A percentile compares a stretch with the other conserved stretches of the same genome.
Conservation (phyloP, 1,140 invertebrate genomes). For the Drosophila pseudoobscura region DNA sequence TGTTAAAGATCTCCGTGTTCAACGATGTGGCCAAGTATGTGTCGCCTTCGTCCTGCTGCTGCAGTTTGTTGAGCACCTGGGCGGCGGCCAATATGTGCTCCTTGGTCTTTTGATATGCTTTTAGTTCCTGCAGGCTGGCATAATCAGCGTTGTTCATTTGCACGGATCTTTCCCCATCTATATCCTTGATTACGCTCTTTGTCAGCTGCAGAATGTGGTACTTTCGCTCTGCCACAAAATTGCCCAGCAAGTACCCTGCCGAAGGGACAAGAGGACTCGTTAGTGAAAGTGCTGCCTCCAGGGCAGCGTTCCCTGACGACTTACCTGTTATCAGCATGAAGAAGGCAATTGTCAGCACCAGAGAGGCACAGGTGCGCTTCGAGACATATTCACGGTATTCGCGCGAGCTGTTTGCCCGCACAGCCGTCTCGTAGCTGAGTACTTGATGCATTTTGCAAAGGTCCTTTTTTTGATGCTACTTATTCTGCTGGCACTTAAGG, state of each 20-base stretch:
- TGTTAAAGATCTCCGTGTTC: constrained; percentile 79
- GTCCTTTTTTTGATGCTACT: constrained; percentile 1
- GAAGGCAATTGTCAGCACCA: constrained; percentile 79
- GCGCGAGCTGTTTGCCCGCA: constrained; percentile 72
- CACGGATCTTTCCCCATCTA: constrained; percentile 42
- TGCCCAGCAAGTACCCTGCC: constrained; percentile 78
- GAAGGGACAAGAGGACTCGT: constrained; percentile 49
- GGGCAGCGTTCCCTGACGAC: constrained; percentile 18
- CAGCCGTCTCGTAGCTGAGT: constrained; percentile 82
- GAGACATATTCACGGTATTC: constrained; percentile 79
- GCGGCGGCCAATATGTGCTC: constrained; percentile 62
- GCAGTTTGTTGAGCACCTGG: constrained; percentile 66
- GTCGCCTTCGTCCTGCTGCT: constrained; percentile 72
- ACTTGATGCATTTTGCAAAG: constrained; percentile 76
- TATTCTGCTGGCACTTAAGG: not conserved
- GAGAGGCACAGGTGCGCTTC: constrained; percentile 79
- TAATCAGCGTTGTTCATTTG: constrained; percentile 69
- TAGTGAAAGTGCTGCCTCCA: constrained; percentile 29
- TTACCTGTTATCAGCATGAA: constrained; percentile 81
- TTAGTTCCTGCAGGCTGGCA: constrained; percentile 68
- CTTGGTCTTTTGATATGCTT: constrained; percentile 72
- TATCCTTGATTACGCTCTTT: constrained; percentile 58
- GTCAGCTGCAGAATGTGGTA: constrained; percentile 75
- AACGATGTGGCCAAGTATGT: constrained; percentile 71
- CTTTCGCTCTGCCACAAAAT: constrained; percentile 80